Base-by-base conservation (phyloP, 2,797 vertebrate species). In the Tangara arthus region DNA sequence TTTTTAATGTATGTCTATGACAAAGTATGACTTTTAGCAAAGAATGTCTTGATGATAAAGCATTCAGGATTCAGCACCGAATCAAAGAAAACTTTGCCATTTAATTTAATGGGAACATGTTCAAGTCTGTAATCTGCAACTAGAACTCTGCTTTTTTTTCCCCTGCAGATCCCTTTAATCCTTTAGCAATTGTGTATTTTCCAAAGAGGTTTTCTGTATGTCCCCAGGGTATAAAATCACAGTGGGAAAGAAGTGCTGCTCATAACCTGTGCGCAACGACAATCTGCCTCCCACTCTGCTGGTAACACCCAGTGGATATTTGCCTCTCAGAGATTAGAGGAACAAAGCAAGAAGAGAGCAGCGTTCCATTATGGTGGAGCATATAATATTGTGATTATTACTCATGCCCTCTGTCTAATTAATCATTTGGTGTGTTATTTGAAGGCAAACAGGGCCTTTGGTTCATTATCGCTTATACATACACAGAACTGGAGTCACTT, bases 341-440 rank as follows among this genome's bases (percentile, higher is more conserved):
- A 97, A 97, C 96, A 97, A 97, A 97, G 93, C 89, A 50, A 91
- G 93, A 95, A 68, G 95, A 96, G 90, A 91, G 88, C 91, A 97
- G 46, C 20, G 79, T 96, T 96, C 95, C 96, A 96, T 93, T 92
- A 87, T 81, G 94, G 94, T 73, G 42, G 63, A 89, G 93, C 91
- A 73, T 97, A 94, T 93, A 96, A 97, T 96, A 97, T 97, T 96
- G 95, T 94, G 93, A 94, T 96, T 97, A 95, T 95, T 95, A 94
- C 94, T 96, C 94, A 96, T 90, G 86, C 52, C 81, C 82, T 93
- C 91, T 24, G 6, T 96, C 91, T 88, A 95, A 97, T 97, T 96
- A 97, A 97, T 97, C 96, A 97, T 91, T 94, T 86, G 37, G 73
- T 84, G 94, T 80, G 87, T 65, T 97, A 95, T 96, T 97, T 90